Evolutionary conservation across 64 coral and sea anemone genomes (phyloP), one percentile per base, ranked within the genome.

Genomic region (Pachyseris speciosa): DNA sequence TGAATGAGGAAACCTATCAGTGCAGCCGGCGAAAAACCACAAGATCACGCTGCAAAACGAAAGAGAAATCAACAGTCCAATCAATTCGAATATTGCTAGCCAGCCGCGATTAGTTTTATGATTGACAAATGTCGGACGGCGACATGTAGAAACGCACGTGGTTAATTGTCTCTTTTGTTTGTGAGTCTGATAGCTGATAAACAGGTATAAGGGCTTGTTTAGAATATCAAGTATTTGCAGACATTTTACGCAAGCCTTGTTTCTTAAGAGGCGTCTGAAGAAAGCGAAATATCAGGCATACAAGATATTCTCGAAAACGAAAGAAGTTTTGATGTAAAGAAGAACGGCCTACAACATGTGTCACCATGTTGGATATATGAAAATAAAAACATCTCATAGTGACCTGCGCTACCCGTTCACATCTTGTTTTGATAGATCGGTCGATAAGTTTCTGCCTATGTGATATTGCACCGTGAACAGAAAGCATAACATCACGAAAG

Each of bases 401-500:
- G 5, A 68, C 26, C 32, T 68, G 67, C 22, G 1, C 16, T 33
- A 39, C 67, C 36, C 24, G 64, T 17, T 40, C 29, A 7, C 7
- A 13, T 38, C 16, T n/a, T 0, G 13, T 7, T 19, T 15, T 20
- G 7, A 39, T 19, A 39, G 22, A 12, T 16, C 4, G 16, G 17
- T n/a, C n/a, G n/a, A n/a, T 55, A 55, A 45, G 15, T 19, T 3
- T 74, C 22, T n/a, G n/a, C n/a, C n/a, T n/a, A n/a, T n/a, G 37
- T 61, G 5, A 81, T 61, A 81, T 79, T 81, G 77, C 24, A 34
- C 20, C 53, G 25, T 38, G 53, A 81, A 61, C 40, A 40, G 19
- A 40, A 81, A 36, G 52, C 7, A 36, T 27, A 61, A 40, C 20
- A 79, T 58, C 20, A 31, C 19, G 28, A 58, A 51, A 57, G 4